A percentile compares a stretch with the other conserved stretches of the same genome.
Evolutionary conservation across 2,797 vertebrate genomes (phyloP).

Genomic region (Apogon talboti): DNA sequence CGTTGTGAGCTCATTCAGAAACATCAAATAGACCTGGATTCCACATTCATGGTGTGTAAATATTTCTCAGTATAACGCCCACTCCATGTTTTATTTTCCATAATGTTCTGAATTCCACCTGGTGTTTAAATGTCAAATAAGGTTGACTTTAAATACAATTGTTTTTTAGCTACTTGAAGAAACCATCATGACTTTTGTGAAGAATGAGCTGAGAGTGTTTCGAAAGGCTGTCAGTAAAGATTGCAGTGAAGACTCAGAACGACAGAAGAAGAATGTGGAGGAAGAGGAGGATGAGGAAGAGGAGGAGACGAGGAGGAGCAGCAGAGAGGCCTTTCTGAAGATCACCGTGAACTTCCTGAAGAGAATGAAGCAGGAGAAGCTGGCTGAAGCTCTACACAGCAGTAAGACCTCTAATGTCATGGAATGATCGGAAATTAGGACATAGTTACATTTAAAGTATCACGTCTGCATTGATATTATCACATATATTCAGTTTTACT

Average conservation of each 20-base stretch:
- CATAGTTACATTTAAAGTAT: too few relatives aligned
- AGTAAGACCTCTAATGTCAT: constrained; percentile 9
- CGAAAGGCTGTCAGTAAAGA: background rate
- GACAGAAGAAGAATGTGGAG: background rate
- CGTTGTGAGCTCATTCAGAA: background rate
- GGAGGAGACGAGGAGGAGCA: constrained; percentile 8
- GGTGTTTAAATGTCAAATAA: too few relatives aligned
- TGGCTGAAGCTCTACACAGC: constrained; percentile 20
- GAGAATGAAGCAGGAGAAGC: background rate
- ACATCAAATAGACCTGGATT: constrained; percentile 2
- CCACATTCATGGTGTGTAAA: constrained; percentile 17
- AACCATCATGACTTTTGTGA: background rate
- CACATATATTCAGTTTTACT: too few relatives aligned
- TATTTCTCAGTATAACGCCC: background rate
- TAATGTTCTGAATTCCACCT: background rate
- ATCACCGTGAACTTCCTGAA: constrained; percentile 18
- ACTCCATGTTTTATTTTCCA: background rate
- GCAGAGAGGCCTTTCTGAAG: constrained; percentile 25
- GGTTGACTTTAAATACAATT: background rate
- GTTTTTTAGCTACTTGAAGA: constrained; percentile 16
- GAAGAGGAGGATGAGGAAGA: background rate
- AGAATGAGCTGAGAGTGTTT: constrained; percentile 6
- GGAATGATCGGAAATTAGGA: background rate
- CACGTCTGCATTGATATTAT: too few relatives aligned
- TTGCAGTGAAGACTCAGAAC: background rate